A percentile compares a stretch with the other conserved stretches of the same genome.
phyloP scores from a whole-genome alignment of 2,113 vertebrate species.

The Enhydra lutris region DNA sequence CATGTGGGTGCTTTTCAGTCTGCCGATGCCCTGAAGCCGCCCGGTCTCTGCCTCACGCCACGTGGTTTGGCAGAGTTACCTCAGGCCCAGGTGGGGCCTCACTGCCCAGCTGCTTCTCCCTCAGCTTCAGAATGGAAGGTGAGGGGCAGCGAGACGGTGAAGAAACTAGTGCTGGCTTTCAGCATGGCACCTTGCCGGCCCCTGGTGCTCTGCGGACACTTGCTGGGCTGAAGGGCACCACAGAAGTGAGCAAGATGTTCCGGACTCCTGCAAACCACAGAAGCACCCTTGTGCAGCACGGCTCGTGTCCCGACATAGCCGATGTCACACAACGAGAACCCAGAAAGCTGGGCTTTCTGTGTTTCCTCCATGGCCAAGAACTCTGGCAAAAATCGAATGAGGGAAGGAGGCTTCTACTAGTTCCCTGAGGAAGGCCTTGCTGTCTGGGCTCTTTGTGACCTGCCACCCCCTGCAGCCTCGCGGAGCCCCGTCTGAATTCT shows the following conservation, averaged over 20 bases:
- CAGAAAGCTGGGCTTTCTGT: not conserved
- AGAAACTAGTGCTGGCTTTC: not conserved
- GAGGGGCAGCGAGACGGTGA: not conserved
- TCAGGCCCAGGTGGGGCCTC: not conserved
- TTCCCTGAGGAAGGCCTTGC: not conserved
- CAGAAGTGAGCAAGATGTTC: not conserved
- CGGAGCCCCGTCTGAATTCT: not conserved
- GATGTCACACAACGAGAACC: not conserved
- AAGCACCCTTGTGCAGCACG: too few species aligned
- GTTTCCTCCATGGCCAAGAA: not conserved
- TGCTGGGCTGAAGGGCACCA: not conserved
- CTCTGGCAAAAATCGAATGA: not conserved
- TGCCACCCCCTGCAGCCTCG: not conserved
- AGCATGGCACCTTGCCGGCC: not conserved
- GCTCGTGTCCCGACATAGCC: not conserved
- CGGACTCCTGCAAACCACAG: not conserved
- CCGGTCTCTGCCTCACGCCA: not conserved
- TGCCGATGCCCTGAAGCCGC: not conserved
- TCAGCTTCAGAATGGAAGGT: not conserved
- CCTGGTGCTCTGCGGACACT: not conserved
- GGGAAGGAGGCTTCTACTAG: not conserved
- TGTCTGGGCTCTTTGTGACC: not conserved
- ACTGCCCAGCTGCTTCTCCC: not conserved
- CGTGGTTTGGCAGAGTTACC: not conserved
- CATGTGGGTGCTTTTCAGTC: not conserved